Evolutionary conservation across 2,113 vertebrate genomes (phyloP), one percentile per base, ranked within the genome.

Genomic region (Dascyllus trimaculatus): DNA sequence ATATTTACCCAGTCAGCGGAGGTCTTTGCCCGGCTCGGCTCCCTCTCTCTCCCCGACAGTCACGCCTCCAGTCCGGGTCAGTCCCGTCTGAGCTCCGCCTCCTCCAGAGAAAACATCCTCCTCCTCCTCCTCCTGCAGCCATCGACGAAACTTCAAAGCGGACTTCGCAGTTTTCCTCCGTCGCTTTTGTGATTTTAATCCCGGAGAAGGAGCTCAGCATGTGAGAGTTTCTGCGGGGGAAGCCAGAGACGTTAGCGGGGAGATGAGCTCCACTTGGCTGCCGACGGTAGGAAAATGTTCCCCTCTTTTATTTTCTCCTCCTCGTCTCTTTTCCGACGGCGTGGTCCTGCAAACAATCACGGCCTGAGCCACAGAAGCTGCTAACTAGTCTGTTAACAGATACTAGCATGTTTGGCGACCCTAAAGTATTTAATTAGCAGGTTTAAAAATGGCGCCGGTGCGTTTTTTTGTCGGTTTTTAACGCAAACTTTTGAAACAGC

Each of bases 211-310:
- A 54, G 45, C 57, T 35, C 7, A 32, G 64, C 53, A 83, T 85
- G 85, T 66, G 61, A 69, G 57, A 2, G 7, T 45, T 4, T 62
- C n/a, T 32, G 26, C 62, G 21, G 58, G 8, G 4, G 35, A 51
- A 54, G 54, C 45, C 35, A 17, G 57, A 72, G 13, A 45, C 80
- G 43, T 51, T 19, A 29, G 4, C 49, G 59, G 68, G 48, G 72
- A 25, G 29, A 85, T 82, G 88, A 72, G 52, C 84, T 18, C 14
- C 59, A 71, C 75, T 11, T 88, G 40, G 11, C 80, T 77, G 56
- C 11, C 1, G 4, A 76, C 35, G 91, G 91, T 91, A 86, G 49
- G 91, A 82, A 82, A 86, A 10, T 24, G 1, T 7, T 4, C 21
- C 24, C 38, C 3, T 15, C 2, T 22, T 38, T 52, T 24, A 51